phyloP scores from a whole-genome alignment of 1,140 invertebrate genomes.

The Dermatophagoides farinae region DNA sequence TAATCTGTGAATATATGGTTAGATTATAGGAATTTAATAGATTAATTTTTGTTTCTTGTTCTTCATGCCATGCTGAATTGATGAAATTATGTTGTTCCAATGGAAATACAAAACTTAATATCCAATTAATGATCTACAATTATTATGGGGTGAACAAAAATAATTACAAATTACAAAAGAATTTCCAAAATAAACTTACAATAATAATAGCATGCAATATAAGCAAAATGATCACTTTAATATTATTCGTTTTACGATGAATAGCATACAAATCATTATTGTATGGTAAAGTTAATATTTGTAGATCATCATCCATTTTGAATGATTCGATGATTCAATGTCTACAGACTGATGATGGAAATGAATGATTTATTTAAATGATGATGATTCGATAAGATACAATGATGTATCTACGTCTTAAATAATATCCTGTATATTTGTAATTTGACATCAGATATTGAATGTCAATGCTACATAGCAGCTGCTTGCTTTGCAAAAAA shows the following conservation, averaged over 20 bases:
- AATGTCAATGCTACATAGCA: too few relatives aligned
- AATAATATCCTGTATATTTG: too few relatives aligned
- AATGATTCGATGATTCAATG: neutral
- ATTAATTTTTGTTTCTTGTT: neutral
- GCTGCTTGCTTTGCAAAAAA: too few relatives aligned
- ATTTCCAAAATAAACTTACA: neutral
- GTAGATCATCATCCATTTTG: slow-evolving; percentile 12
- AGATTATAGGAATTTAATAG: slow-evolving; percentile 6
- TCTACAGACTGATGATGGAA: too few relatives aligned
- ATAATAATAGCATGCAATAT: neutral
- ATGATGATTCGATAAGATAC: too few relatives aligned
- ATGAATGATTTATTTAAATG: too few relatives aligned
- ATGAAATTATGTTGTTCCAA: slow-evolving; percentile 2
- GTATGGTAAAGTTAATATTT: slow-evolving; percentile 9
- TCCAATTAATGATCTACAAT: slow-evolving; percentile 11
- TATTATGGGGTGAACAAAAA: neutral
- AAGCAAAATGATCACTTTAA: neutral
- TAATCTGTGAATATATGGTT: slow-evolving; percentile 4
- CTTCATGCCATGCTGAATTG: neutral
- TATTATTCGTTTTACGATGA: slow-evolving; percentile 8
- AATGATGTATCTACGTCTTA: too few relatives aligned
- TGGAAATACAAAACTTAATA: slow-evolving; percentile 11
- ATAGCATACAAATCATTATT: slow-evolving; percentile 8
- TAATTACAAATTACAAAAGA: neutral
- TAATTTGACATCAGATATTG: too few relatives aligned